Percentiles rank a stretch among this genome's conserved stretches.
Evolutionary conservation across 2,797 vertebrate species (phyloP).

Genomic region (Heterohyrax brucei): DNA sequence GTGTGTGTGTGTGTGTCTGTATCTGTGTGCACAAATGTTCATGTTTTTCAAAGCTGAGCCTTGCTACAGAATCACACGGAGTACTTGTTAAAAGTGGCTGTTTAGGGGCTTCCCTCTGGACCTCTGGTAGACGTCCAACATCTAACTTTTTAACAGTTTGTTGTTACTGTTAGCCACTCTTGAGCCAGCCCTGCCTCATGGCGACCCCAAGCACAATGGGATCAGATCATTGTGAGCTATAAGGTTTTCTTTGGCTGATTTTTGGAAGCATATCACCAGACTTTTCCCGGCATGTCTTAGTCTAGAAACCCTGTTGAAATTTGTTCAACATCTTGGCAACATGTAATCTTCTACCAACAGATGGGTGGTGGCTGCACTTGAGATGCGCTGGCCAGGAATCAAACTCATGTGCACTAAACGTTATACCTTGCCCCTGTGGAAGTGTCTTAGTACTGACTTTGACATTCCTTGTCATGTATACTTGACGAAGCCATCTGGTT

Average conservation of each 20-base stretch:
- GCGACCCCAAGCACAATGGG: not conserved
- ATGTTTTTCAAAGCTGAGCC: not conserved
- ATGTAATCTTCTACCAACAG: too few species aligned
- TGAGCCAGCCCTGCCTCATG: not conserved
- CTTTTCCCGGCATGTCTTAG: not conserved
- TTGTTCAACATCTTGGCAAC: not conserved
- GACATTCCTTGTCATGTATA: not conserved
- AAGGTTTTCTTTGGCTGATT: not conserved
- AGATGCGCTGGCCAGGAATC: too few species aligned
- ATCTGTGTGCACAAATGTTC: not conserved
- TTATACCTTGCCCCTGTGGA: too few species aligned
- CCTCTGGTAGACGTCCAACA: not conserved
- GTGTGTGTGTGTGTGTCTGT: not conserved
- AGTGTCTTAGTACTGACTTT: not conserved
- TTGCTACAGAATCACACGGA: not conserved
- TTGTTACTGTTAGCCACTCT: not conserved
- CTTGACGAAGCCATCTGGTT: not conserved
- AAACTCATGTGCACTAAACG: not conserved
- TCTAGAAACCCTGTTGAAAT: not conserved
- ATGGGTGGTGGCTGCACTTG: too few species aligned
- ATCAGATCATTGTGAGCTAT: not conserved
- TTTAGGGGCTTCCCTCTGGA: not conserved
- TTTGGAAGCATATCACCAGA: not conserved
- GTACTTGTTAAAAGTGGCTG: fast-evolving
- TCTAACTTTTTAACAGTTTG: not conserved